Base-by-base conservation (phyloP, 2,888 invertebrate genomes). In the Mellilla xanthometata region DNA sequence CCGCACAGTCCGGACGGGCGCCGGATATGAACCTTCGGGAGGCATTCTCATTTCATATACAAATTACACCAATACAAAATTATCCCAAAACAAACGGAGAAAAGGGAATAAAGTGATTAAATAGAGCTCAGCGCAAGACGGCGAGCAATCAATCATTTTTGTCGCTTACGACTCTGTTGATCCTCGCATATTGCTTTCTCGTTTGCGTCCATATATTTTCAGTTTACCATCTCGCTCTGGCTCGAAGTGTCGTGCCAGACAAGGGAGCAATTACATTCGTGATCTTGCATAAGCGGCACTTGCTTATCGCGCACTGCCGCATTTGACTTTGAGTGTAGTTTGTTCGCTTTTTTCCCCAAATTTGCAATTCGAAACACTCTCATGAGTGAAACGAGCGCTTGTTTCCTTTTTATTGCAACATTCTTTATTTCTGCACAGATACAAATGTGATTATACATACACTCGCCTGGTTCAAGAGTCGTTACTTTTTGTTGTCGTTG, bases 51-150 rank as follows among this genome's bases (percentile, higher is more conserved):
- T 90, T 87, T 79, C 81, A 71, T 81, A 85, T 84, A 88, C 88
- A 89, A 88, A 89, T 87, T 88, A 88, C 78, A 86, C 84, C 86
- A 86, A 87, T 87, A 87, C 85, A 79, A 89, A 88, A 88, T 89
- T 83, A 89, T 88, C 82, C 82, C 77, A 81, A 84, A 82, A 82
- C 85, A 89, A 89, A 89, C 86, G 87, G 80, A 88, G 88, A 89
- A 90, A 89, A 89, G 90, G 89, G 89, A 90, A 90, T 90, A 87
- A 88, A 90, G 90, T 90, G 90, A 90, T 90, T 90, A 90, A 90
- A 90, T 86, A 90, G 87, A 90, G 90, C 87, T 90, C 90, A 90
- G 79, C 81, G 74, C 81, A 87, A 87, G 89, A 88, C 84, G 80
- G 84, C 82, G 80, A 79, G 90, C 80, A 82, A 90, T 90, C 90